These are phyloP conservation scores for Drosophila willistoni DNA, from an alignment of 1,140 invertebrate genomes.

Conservation along the genomic window DNA sequence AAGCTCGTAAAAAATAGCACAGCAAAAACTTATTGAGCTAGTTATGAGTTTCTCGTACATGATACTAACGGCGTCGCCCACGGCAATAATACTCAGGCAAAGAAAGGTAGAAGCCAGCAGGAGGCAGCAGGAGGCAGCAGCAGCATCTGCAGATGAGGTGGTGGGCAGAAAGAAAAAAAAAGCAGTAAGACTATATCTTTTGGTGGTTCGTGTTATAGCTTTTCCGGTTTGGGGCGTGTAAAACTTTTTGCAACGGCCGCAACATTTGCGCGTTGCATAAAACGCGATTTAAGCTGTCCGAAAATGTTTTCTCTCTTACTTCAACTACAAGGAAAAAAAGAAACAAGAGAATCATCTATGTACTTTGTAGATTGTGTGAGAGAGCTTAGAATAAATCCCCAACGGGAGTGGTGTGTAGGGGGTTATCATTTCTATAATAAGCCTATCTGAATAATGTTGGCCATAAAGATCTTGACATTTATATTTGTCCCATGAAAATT, in stretches of 20 bases:
- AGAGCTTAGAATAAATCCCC: neutral
- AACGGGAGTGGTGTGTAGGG: no score
- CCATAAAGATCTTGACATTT: slow-evolving; percentile 19
- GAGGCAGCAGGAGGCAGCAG: neutral
- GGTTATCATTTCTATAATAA: neutral
- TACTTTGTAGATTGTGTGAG: slow-evolving; percentile 4
- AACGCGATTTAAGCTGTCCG: slow-evolving; percentile 50
- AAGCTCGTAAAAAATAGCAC: slow-evolving; percentile 74
- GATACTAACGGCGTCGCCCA: slow-evolving; percentile 72
- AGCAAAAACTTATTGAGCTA: slow-evolving; percentile 78
- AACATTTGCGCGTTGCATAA: slow-evolving; percentile 57
- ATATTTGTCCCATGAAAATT: slow-evolving; percentile 24
- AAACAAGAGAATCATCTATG: neutral
- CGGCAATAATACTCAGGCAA: slow-evolving; percentile 67
- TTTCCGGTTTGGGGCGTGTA: slow-evolving; percentile 74
- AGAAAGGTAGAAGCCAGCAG: no score
- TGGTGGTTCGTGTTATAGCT: slow-evolving; percentile 62
- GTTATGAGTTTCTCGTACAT: slow-evolving; percentile 80
- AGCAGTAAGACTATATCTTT: slow-evolving; percentile 3
- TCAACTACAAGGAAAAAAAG: neutral
- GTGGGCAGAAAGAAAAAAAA: neutral
- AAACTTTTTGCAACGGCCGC: slow-evolving; percentile 60
- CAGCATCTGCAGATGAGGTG: slow-evolving; percentile 20
- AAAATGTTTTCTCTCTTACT: slow-evolving; percentile 23
- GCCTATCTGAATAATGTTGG: slow-evolving; percentile 4